Conservation (phyloP, 2,113 vertebrate genomes). For the Coregonus clupeaformis region DNA sequence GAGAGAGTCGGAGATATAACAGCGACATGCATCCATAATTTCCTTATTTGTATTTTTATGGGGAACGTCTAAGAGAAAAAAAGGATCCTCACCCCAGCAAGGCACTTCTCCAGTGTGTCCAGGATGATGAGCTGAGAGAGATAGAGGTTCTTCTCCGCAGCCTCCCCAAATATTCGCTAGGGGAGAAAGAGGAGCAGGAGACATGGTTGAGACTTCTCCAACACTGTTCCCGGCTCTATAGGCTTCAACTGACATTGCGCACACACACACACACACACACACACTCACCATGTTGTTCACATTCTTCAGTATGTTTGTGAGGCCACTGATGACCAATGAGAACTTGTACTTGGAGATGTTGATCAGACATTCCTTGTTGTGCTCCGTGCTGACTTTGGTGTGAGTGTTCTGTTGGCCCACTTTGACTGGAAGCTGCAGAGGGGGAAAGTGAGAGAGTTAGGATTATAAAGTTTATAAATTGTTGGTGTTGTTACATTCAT, state of each 20-base stretch:
- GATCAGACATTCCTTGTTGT: slow-evolving; percentile 99
- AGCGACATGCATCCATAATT: too few relatives aligned
- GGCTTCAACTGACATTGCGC: neutral
- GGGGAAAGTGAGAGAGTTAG: neutral
- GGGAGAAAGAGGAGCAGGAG: slow-evolving; percentile 22
- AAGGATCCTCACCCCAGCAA: slow-evolving; percentile 89
- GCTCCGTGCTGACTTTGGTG: slow-evolving; percentile 98
- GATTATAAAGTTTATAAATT: neutral
- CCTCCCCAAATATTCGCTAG: slow-evolving; percentile 95
- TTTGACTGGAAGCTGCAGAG: slow-evolving; percentile 91
- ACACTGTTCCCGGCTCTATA: neutral
- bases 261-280: neutral
- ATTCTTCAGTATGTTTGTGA: slow-evolving; percentile 98
- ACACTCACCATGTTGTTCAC: slow-evolving; percentile 96
- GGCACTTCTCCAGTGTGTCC: slow-evolving; percentile 99
- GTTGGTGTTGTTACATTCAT: too few relatives aligned
- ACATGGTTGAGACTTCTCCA: neutral
- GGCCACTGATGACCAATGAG: slow-evolving; percentile 97
- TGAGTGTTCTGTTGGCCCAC: slow-evolving; percentile 95
- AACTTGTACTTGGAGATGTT: slow-evolving; percentile 99
- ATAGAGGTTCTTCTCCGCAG: slow-evolving; percentile 99
- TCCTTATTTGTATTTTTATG: too few relatives aligned
- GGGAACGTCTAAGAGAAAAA: neutral
- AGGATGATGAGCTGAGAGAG: slow-evolving; percentile 99
- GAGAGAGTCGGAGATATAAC: too few relatives aligned